phyloP scores from a whole-genome alignment of 2,113 vertebrate genomes.

The Carassius carassius region DNA sequence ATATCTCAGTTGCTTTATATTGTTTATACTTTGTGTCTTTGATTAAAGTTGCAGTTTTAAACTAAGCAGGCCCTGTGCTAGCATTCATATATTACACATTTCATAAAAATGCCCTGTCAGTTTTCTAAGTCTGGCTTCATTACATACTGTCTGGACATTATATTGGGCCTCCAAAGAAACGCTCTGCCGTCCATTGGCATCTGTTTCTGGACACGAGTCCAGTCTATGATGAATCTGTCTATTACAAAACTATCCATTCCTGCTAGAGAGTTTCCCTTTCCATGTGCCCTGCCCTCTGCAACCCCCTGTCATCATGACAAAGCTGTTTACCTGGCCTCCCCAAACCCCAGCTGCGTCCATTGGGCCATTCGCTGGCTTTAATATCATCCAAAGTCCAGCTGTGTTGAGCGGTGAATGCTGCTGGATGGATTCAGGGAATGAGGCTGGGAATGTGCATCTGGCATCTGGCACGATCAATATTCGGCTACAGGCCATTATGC shows the following conservation, averaged over 20 bases:
- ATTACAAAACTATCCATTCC: slow-evolving; percentile 7
- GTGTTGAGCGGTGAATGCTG: background rate
- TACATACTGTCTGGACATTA: background rate
- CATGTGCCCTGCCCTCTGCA: background rate
- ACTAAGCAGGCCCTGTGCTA: background rate
- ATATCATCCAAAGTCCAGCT: background rate
- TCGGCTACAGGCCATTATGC: slow-evolving; percentile 23
- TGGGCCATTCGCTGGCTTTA: background rate
- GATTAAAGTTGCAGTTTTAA: background rate
- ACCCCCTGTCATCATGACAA: slow-evolving; percentile 47
- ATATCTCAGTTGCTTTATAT: slow-evolving; percentile 1
- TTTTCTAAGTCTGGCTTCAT: background rate
- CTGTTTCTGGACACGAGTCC: background rate
- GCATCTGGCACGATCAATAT: slow-evolving; percentile 35
- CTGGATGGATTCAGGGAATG: background rate
- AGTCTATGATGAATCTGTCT: slow-evolving; percentile 27
- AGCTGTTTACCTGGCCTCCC: slow-evolving; percentile 43
- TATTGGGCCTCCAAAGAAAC: background rate
- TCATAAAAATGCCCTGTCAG: background rate
- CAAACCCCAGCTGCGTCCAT: slow-evolving; percentile 4
- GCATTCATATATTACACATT: background rate
- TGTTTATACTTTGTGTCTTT: background rate
- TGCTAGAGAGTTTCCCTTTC: background rate
- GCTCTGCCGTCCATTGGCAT: background rate
- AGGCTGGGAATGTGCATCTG: slow-evolving; percentile 2